Evolutionary conservation across 1,140 invertebrate species (phyloP), one percentile per base, ranked within the genome.

Genomic region (Armadillidium nasatum): DNA sequence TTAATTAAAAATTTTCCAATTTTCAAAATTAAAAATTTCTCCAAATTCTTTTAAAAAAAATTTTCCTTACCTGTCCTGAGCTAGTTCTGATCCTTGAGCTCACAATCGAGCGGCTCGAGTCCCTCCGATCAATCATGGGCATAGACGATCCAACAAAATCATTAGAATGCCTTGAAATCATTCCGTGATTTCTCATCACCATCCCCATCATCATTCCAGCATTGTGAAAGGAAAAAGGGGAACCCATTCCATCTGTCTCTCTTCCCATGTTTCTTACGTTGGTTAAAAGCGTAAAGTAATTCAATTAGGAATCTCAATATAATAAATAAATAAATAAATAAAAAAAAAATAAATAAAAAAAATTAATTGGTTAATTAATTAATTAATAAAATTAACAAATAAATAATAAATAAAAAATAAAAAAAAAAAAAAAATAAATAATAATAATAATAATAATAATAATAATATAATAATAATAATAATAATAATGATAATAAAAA

Each of bases 31-130:
- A n/a, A n/a, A n/a, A n/a, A n/a, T n/a, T n/a, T n/a, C n/a, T n/a
- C n/a, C n/a, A n/a, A n/a, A n/a, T n/a, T n/a, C n/a, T n/a, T n/a
- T n/a, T n/a, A n/a, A n/a, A n/a, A n/a, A n/a, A n/a, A n/a, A n/a
- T n/a, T n/a, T n/a, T n/a, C n/a, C 43, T 69, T 44, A 78, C 77
- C 70, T 78, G 75, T 60, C 77, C 75, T 2, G 77, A 75, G 21
- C 75, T 74, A 23, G 73, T 11, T 15, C 77, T 66, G n/a, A 78
- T 72, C 19, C 77, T 33, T 43, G 73, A 73, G 13, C 71, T 75
- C 10, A 75, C 60, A 33, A 33, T 33, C 10, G 77, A 78, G 50
- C 77, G 69, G 60, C 66, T 75, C 3, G 77, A 78, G 21, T 78
- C 77, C 74, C 77, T 60, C n/a, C 77, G 33, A 23, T 78, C 77